Evolutionary conservation across 2,888 invertebrate species (phyloP).

Genomic region (Artemia sinica): DNA sequence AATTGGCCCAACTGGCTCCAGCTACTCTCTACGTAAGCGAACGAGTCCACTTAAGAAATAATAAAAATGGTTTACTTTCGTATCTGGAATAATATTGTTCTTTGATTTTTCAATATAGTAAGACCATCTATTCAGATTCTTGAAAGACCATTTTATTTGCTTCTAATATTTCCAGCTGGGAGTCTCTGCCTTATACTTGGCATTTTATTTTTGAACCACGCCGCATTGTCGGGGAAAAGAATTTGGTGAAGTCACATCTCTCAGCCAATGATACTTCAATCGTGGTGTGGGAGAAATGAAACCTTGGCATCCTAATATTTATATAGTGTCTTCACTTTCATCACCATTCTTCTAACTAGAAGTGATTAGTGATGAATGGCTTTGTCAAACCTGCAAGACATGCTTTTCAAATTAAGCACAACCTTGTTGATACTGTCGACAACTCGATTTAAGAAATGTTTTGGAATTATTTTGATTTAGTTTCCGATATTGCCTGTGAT

Average conservation of each 20-base stretch:
- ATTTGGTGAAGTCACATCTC: slow-evolving; percentile 8
- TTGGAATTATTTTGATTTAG: too few species aligned
- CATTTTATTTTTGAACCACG: slow-evolving; percentile 10
- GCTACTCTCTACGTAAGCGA: too few species aligned
- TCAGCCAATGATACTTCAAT: slow-evolving; percentile 1
- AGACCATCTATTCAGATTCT: too few species aligned
- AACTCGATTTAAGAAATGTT: not conserved
- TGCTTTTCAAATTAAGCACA: slow-evolving; percentile 4
- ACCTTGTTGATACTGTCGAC: slow-evolving; percentile 4
- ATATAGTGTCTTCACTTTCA: not conserved
- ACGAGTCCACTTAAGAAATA: too few species aligned
- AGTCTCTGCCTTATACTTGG: not conserved
- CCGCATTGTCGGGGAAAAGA: not conserved
- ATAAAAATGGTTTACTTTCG: too few species aligned
- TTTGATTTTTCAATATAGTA: too few species aligned
- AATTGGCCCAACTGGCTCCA: too few species aligned
- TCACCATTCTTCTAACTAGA: not conserved
- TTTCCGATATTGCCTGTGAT: too few species aligned
- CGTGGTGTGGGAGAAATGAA: not conserved
- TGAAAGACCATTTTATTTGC: too few species aligned
- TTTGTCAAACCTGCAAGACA: not conserved
- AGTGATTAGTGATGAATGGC: slow-evolving; percentile 1
- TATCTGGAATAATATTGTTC: too few species aligned
- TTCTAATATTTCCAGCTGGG: too few species aligned
- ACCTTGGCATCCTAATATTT: not conserved